Evolutionary conservation across 2,888 invertebrate genomes (phyloP), one percentile per base, ranked within the genome.

Genomic region (Encarsia formosa): DNA sequence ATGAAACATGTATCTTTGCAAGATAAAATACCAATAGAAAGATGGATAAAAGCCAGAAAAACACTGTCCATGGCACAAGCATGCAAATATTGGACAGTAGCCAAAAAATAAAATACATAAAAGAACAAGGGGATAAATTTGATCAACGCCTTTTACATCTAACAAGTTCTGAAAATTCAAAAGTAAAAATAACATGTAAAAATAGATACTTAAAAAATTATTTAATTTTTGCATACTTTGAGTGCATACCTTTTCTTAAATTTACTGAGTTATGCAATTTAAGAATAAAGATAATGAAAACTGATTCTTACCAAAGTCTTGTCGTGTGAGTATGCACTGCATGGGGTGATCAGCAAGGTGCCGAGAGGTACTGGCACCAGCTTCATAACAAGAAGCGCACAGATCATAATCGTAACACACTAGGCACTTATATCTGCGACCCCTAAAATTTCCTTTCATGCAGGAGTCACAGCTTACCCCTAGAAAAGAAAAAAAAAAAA

Each of bases 381-480:
- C 86, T 76, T 97, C 95, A 77, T 91, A 96, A 77, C 97, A 98
- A 68, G 87, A 85, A 69, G 94, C 91, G 80, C 98, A 99, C 69
- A 99, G 82, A 81, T 99, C 98, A 81, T 96, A 99, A 81, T 99
- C 98, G 78, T 93, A 96, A 80, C 98, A 99, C 70, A 96, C 88
- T 76, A 99, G 85, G 81, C 98, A 99, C 83, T 99, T 99, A 80
- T 95, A 99, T 70, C 98, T 87, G 76, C 93, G 87, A 70, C 97
- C 97, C 77, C 91, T 85, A 77, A 98, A 98, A 79, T 97, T 96
- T 75, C 91, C 91, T 81, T 93, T 94, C 78, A 94, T 84, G 84
- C 98, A 98, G 74, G 94, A 92, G 87, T 98, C 98, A 85, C 98
- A 98, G 84, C 96, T 97, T 75, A 98, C 97, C 81, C 97, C 98